These are phyloP conservation scores for Acanthopleura granulata DNA, from an alignment of 2,888 invertebrate genomes.

Conservation along the genomic window DNA sequence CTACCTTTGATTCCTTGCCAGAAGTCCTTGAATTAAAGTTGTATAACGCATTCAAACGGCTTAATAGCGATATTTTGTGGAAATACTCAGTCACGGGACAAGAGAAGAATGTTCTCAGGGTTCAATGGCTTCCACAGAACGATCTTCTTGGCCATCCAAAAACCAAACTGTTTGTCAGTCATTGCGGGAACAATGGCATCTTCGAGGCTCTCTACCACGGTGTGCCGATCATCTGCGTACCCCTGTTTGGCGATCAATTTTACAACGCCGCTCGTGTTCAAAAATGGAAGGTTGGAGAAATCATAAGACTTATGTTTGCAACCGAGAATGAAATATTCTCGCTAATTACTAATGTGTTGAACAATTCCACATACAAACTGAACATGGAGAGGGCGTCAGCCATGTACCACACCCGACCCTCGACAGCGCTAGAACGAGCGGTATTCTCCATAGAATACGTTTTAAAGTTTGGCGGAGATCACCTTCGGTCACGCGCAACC, in stretches of 20 bases:
- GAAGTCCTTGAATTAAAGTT: background rate
- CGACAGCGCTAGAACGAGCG: conserved; percentile 38
- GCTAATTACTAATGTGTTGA: conserved; percentile 31
- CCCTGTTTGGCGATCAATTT: conserved; percentile 40
- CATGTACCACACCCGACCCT: conserved; percentile 29
- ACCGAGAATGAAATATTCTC: conserved; percentile 27
- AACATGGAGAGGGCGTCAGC: conserved; percentile 35
- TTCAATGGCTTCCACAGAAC: conserved; percentile 44
- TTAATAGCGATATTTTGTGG: background rate
- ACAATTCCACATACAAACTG: conserved; percentile 29
- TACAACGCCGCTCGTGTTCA: conserved; percentile 36
- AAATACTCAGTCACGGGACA: background rate
- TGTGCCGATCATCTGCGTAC: conserved; percentile 46
- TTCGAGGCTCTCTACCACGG: conserved; percentile 47
- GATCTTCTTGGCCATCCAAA: conserved; percentile 43
- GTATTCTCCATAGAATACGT: conserved; percentile 52
- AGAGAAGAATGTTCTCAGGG: conserved; percentile 24
- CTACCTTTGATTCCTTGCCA: conserved; percentile 2
- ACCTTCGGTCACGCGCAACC: conserved; percentile 38
- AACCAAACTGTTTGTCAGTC: conserved; percentile 44
- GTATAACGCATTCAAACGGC: background rate
- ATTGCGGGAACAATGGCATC: conserved; percentile 46
- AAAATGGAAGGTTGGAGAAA: conserved; percentile 37
- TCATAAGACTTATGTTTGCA: conserved; percentile 28
- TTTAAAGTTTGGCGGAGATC: conserved; percentile 43